These are phyloP conservation scores for Mustela lutreola DNA, from an alignment of 2,113 vertebrate species.

Conservation along the genomic window DNA sequence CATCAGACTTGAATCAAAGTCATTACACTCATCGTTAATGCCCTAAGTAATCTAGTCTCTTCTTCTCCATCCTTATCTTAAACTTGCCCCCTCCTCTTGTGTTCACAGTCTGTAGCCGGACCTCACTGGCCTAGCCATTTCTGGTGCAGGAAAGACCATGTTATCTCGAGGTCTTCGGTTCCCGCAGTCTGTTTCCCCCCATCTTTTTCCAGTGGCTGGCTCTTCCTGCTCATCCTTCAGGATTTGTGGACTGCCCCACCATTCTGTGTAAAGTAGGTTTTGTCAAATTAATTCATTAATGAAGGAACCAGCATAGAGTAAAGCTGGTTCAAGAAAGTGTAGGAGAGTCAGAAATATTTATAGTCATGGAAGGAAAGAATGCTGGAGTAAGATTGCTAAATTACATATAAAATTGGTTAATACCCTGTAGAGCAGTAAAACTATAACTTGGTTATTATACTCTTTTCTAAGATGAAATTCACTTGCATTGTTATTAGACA, in stretches of 20 bases:
- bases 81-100: not conserved
- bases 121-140: conserved; percentile 3
- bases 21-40: not conserved
- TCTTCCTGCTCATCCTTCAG: not conserved
- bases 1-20: not conserved
- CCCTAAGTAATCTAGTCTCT: not conserved
- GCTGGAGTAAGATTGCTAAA: conserved; percentile 10
- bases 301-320: not conserved
- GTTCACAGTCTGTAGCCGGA: not conserved
- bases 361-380: conserved; percentile 11
- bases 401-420: conserved; percentile 18
- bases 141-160: not conserved
- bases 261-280: not conserved
- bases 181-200: not conserved
- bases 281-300: conserved; percentile 9
- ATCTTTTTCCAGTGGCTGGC: not conserved
- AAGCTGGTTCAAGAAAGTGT: conserved; percentile 25
- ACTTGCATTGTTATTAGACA: conserved; percentile 39
- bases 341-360: conserved; percentile 38
- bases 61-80: not conserved
- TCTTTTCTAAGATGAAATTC: conserved; percentile 37
- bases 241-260: not conserved
- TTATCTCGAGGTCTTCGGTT: not conserved
- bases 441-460: not conserved
- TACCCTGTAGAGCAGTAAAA: not conserved